phyloP scores from a whole-genome alignment of 2,888 invertebrate species.

The Caenorhabditis sp. region DNA sequence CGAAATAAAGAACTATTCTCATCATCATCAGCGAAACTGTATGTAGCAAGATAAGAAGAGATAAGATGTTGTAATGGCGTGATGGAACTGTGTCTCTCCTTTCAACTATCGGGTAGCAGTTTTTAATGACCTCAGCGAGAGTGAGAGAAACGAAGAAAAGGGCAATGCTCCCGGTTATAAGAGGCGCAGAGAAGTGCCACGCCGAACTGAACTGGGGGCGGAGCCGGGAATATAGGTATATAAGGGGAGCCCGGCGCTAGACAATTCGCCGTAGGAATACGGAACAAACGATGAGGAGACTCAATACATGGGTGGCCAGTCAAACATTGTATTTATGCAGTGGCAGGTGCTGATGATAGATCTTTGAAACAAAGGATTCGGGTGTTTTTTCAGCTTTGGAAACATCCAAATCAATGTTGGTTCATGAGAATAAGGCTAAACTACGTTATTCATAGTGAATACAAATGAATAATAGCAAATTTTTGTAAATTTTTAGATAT shows the following conservation, averaged over 20 bases:
- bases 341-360: not conserved
- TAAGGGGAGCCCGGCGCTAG: conserved; percentile 19
- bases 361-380: not conserved
- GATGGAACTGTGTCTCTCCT: not conserved
- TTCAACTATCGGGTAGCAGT: not conserved
- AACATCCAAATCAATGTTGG: too few relatives aligned
- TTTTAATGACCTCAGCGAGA: conserved; percentile 2
- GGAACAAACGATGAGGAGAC: conserved; percentile 32
- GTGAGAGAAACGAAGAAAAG: conserved; percentile 26
- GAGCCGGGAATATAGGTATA: conserved; percentile 31
- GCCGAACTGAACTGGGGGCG: conserved; percentile 24
- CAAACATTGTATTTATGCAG: not conserved
- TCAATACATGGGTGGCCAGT: not conserved
- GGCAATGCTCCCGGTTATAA: not conserved
- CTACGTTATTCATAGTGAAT: too few relatives aligned
- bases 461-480: too few relatives aligned
- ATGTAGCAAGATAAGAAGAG: not conserved
- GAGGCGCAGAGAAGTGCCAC: conserved; percentile 17
- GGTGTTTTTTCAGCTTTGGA: too few relatives aligned
- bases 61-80: conserved; percentile 3
- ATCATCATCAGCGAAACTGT: not conserved
- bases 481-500: too few relatives aligned
- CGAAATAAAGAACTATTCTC: not conserved
- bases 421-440: too few relatives aligned
- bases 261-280: conserved; percentile 56